Conservation (phyloP, 2,888 invertebrate genomes). For the Taphrorychus bicolor region DNA sequence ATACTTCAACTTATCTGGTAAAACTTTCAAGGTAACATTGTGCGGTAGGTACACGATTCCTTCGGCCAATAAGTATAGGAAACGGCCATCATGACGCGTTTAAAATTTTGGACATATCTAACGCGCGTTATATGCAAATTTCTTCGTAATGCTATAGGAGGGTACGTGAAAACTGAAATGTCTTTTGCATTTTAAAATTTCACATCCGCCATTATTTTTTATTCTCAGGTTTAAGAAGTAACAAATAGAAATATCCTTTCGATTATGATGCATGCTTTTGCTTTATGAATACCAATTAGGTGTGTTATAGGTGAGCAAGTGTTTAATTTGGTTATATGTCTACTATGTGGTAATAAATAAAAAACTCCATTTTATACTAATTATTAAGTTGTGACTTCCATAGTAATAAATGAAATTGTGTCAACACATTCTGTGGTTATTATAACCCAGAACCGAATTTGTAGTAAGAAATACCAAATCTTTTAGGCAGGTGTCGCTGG, state of each 20-base stretch:
- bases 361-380: no score
- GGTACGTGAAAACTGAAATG: conserved; percentile 6
- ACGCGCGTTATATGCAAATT: not conserved
- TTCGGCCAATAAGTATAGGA: not conserved
- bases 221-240: not conserved
- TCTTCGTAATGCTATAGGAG: not conserved
- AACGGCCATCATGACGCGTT: not conserved
- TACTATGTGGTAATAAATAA: no score
- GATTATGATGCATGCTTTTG: not conserved
- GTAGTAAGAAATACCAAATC: no score
- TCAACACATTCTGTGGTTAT: no score
- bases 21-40: not conserved
- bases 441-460: no score
- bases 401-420: no score
- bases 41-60: not conserved
- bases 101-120: conserved; percentile 6
- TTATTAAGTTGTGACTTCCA: no score
- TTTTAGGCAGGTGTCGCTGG: no score
- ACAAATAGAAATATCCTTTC: not conserved
- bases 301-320: no score
- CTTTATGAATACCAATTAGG: not conserved
- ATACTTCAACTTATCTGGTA: not conserved
- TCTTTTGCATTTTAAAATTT: conserved; percentile 14
- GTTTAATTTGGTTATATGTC: not conserved
- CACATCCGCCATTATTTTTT: conserved; percentile 15